Evolutionary conservation across 2,113 vertebrate genomes (phyloP).

Genomic region (Gavia stellata): DNA sequence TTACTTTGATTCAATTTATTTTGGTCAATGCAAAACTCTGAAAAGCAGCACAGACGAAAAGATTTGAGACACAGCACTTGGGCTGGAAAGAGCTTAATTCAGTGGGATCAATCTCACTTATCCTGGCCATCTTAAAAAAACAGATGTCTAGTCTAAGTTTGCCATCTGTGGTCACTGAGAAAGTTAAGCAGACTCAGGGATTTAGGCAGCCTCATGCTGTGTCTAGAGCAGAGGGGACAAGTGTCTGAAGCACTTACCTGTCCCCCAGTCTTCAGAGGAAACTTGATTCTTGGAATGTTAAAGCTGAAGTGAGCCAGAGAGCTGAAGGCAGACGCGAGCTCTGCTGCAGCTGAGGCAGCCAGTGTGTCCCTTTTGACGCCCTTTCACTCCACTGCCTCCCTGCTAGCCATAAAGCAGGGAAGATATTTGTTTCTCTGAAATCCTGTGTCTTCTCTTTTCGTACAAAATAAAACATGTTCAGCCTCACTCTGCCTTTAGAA

Average conservation of each 20-base stretch:
- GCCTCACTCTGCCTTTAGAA: not conserved
- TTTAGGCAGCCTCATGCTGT: not conserved
- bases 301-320: not conserved
- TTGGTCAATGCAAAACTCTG: not conserved
- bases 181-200: not conserved
- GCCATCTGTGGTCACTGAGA: not conserved
- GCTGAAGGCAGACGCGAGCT: not conserved
- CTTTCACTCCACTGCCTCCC: not conserved
- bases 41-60: not conserved
- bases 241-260: not conserved
- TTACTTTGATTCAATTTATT: not conserved
- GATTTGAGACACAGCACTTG: not conserved
- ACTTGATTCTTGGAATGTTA: not conserved
- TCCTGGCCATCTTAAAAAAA: not conserved
- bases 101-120: not conserved
- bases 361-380: not conserved
- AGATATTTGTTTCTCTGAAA: not conserved
- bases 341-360: not conserved
- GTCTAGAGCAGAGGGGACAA: not conserved
- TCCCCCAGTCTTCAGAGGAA: not conserved
- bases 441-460: not conserved
- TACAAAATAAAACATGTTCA: not conserved
- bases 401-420: not conserved
- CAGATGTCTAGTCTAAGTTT: not conserved
- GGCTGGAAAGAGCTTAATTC: not conserved